Conservation (phyloP, 2,888 invertebrate genomes). For the Colletes collaris region DNA sequence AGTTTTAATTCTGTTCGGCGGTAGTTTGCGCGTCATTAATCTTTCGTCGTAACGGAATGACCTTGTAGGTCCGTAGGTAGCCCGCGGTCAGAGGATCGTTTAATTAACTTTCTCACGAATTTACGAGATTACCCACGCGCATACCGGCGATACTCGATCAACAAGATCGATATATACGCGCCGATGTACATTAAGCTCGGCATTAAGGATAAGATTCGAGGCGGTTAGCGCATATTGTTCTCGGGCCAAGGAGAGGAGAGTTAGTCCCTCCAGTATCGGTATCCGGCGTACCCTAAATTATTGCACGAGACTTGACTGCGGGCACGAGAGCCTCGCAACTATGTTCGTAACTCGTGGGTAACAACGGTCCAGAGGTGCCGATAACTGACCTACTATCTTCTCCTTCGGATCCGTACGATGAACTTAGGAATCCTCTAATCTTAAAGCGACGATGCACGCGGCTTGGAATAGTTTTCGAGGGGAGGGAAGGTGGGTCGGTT, state of each 20-base stretch:
- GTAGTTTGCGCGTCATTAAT: constrained; percentile 36
- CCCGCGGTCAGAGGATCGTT: constrained; percentile 43
- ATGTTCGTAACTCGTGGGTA: constrained; percentile 62
- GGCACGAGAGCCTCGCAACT: constrained; percentile 57
- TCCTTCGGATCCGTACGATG: constrained; percentile 48
- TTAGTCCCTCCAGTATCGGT: constrained; percentile 64
- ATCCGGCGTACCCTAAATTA: constrained; percentile 68
- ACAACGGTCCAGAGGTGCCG: constrained; percentile 64
- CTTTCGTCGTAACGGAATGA: constrained; percentile 30
- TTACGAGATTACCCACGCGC: constrained; percentile 55
- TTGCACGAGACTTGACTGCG: constrained; percentile 62
- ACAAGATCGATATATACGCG: constrained; percentile 62
- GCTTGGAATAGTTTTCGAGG: constrained; percentile 39
- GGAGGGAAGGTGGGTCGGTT: background rate
- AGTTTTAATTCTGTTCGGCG: background rate
- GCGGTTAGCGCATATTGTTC: constrained; percentile 68
- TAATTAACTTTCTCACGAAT: constrained; percentile 67
- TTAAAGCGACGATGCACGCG: constrained; percentile 34
- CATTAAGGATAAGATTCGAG: constrained; percentile 69
- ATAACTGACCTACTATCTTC: constrained; percentile 71
- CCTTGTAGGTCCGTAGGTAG: constrained; percentile 23
- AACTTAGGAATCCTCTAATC: constrained; percentile 47
- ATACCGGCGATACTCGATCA: constrained; percentile 51
- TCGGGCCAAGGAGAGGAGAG: constrained; percentile 43
- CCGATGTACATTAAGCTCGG: constrained; percentile 58